Conservation (phyloP, 2,113 vertebrate genomes). For the Oxyruncus cristatus region DNA sequence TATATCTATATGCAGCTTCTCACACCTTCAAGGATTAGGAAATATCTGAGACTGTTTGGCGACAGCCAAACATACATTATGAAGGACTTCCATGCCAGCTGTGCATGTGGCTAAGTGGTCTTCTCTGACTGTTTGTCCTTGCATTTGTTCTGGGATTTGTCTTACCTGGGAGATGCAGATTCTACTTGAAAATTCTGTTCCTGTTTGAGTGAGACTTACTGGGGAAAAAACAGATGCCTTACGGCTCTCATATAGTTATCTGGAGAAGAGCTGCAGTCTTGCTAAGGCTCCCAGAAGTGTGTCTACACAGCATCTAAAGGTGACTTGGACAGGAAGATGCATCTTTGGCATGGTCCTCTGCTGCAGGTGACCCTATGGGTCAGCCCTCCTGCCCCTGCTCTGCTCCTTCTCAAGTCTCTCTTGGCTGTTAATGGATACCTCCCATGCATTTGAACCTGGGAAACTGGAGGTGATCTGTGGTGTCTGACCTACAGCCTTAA, state of each 20-base stretch:
- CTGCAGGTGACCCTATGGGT: background rate
- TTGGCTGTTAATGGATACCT: background rate
- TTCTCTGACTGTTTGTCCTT: background rate
- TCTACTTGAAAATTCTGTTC: background rate
- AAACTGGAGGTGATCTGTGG: background rate
- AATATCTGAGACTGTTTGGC: background rate
- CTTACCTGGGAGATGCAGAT: background rate
- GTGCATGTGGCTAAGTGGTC: fast-evolving
- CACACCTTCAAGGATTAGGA: background rate
- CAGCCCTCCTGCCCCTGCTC: background rate
- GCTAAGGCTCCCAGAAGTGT: background rate
- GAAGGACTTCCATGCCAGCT: background rate
- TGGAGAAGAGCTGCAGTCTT: background rate
- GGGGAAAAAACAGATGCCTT: background rate
- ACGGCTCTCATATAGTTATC: background rate
- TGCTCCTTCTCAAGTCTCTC: background rate
- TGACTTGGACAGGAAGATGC: background rate
- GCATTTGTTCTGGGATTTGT: background rate
- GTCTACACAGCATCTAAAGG: background rate
- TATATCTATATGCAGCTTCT: background rate
- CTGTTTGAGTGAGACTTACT: background rate
- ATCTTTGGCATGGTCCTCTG: background rate
- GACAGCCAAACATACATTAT: background rate
- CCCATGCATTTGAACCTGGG: background rate
- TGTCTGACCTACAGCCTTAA: background rate